These are phyloP conservation scores for Brachymystax lenok DNA, from an alignment of 2,797 vertebrate species.

Conservation along the genomic window DNA sequence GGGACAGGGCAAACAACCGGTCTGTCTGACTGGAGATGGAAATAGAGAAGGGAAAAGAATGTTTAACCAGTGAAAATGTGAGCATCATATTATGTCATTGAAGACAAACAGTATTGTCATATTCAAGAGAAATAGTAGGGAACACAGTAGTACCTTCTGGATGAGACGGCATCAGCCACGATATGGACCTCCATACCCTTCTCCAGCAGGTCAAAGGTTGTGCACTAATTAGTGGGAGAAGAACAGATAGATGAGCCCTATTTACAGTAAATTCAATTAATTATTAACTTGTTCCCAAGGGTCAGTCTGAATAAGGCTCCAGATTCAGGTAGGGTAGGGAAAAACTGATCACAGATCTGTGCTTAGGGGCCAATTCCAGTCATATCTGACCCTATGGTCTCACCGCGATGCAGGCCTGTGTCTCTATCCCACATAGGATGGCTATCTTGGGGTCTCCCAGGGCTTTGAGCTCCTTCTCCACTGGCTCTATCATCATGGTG, in stretches of 20 bases:
- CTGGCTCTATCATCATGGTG: conserved; percentile 84
- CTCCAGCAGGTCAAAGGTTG: conserved; percentile 84
- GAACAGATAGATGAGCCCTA: neutral
- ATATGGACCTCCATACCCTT: conserved; percentile 86
- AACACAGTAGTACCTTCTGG: conserved; percentile 79
- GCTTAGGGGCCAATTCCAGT: neutral
- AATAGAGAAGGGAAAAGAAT: neutral
- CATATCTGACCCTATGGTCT: conserved; percentile 23
- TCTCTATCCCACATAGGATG: conserved; percentile 89
- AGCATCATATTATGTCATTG: neutral
- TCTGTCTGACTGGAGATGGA: conserved; percentile 82
- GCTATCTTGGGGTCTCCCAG: conserved; percentile 78
- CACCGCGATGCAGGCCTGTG: conserved; percentile 89
- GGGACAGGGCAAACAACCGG: conserved; percentile 82
- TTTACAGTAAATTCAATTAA: conserved; percentile 6
- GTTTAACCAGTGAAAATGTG: neutral
- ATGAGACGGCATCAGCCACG: conserved; percentile 87
- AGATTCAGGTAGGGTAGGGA: neutral
- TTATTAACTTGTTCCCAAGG: neutral
- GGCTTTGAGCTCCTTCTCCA: conserved; percentile 68
- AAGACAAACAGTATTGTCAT: neutral
- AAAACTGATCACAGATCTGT: neutral
- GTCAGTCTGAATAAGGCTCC: neutral
- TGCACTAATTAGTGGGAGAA: conserved; percentile 73
- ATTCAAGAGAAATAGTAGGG: neutral